Evolutionary conservation across 2,113 vertebrate genomes (phyloP), one percentile per base, ranked within the genome.

Genomic region (Albula goreensis): DNA sequence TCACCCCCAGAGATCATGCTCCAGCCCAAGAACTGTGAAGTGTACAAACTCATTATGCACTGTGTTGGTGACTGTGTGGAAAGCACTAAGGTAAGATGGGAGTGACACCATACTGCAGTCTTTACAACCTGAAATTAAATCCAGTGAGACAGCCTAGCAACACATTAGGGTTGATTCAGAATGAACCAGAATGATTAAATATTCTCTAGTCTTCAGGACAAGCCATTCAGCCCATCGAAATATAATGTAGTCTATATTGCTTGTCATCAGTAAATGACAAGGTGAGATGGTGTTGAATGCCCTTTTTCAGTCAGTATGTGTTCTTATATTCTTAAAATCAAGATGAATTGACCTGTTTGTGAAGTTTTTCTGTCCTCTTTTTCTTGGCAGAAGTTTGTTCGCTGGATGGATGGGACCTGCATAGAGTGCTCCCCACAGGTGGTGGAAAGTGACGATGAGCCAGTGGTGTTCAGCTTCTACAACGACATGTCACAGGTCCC

Each of bases 391-490:
- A 87, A 92, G 70, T 99, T 99, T 78, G 50, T 96, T 1, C 98
- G 98, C 0, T 99, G 98, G 98, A 98, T 98, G 97, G 93, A 92
- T 0, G 97, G 97, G 25, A 97, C 96, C 0, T 99, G 98, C 85
- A 94, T 97, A 1, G 96, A 97, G 12, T 99, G 98, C 88, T 96
- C 96, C 9, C 95, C 97, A 3, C 97, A 97, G 90, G 93, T 8
- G 0, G 85, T 94, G 0, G 90, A 89, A 0, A 89, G 88, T 19
- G 95, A 95, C 0, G 96, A 97, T 0, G 96, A 98, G 86, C 49
- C 93, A 0, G 63, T 96, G 41, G 85, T 90, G 0, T 92, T 98
- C 56, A 98, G 85, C 88, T 99, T 99, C 92, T 96, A 93, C 89
- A 96, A 0, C 2, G 98, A 99, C 0, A 0, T 99, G 31, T 96